Evolutionary conservation across 1,140 invertebrate genomes (phyloP), one percentile per base, ranked within the genome.

Genomic region (Alviniconcha marisindica): DNA sequence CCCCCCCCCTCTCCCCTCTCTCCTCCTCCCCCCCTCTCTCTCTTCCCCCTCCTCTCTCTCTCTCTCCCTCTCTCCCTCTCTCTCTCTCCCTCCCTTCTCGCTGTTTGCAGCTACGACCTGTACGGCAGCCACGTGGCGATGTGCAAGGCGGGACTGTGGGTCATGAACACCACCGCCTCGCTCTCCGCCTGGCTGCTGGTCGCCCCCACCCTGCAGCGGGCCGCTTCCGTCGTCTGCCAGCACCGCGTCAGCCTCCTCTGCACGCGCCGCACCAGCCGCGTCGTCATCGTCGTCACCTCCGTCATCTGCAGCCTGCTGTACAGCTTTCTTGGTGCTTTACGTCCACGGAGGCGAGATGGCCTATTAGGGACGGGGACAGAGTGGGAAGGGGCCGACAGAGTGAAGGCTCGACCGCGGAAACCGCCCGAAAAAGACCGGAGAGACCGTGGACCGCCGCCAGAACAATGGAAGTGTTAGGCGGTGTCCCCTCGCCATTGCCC

Each of bases 161-260:
- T 78, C 63, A 40, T 42, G 18, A 84, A 84, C n/a, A 83, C 74
- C 18, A 83, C 79, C 69, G 82, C 44, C 21, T 60, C 36, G 33
- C 79, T 83, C 28, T 85, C 87, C 15, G 81, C 85, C 73, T 87
- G 85, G 85, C 42, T 86, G 44, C 77, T 86, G 79, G n/a, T n/a
- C n/a, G n/a, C n/a, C n/a, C n/a, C n/a, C n/a, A n/a, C n/a, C n/a
- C n/a, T n/a, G n/a, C n/a, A 87, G 33, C 77, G 83, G 42, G 77
- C 85, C 24, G 63, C 82, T 31, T 48, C 79, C 31, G 81, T 88
- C 0, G 66, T 33, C 12, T 80, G 38, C 10, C 81, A 76, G 1
- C 74, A 84, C 54, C 54, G 69, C 31, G 79, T 81, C 21, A 60
- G 69, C 24, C 42, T 74, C 0, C 33, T 77, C 24, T 82, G 81